These are phyloP conservation scores for Macrosoma leucophasiata DNA, from an alignment of 2,888 invertebrate species.

Conservation along the genomic window DNA sequence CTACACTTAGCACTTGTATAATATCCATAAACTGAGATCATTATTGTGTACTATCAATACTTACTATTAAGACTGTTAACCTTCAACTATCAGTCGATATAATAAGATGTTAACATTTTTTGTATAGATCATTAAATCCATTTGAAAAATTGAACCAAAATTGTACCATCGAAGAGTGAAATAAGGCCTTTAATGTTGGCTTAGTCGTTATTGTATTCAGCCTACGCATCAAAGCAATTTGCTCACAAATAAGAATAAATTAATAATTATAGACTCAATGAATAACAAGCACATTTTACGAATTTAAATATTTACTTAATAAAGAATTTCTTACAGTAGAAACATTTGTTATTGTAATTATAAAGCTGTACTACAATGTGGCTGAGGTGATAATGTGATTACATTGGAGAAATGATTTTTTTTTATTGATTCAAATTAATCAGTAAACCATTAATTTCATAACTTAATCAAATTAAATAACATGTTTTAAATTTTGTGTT, in stretches of 20 bases:
- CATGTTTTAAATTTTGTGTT: no score
- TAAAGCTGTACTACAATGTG: slow-evolving; percentile 28
- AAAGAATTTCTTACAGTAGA: slow-evolving; percentile 35
- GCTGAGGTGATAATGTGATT: slow-evolving; percentile 37
- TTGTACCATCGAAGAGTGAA: not conserved
- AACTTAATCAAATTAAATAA: no score
- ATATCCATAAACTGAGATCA: no score
- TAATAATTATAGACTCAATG: slow-evolving; percentile 16
- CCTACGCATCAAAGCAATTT: slow-evolving; percentile 21
- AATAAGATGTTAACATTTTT: no score
- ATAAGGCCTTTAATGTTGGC: slow-evolving; percentile 14
- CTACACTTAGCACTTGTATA: no score
- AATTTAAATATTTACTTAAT: slow-evolving; percentile 45
- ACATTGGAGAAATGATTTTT: slow-evolving; percentile 31
- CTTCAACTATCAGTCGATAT: no score
- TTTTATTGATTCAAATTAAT: slow-evolving; percentile 1
- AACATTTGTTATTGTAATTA: slow-evolving; percentile 28
- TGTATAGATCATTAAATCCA: no score
- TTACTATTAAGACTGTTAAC: no score
- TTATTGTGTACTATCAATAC: no score
- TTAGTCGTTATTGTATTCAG: slow-evolving; percentile 13
- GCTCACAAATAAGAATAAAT: slow-evolving; percentile 23
- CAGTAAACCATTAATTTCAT: no score
- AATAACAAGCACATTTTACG: slow-evolving; percentile 47
- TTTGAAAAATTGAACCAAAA: no score